Conservation (phyloP, 1,140 invertebrate species). For the Drosophila novamexicana region DNA sequence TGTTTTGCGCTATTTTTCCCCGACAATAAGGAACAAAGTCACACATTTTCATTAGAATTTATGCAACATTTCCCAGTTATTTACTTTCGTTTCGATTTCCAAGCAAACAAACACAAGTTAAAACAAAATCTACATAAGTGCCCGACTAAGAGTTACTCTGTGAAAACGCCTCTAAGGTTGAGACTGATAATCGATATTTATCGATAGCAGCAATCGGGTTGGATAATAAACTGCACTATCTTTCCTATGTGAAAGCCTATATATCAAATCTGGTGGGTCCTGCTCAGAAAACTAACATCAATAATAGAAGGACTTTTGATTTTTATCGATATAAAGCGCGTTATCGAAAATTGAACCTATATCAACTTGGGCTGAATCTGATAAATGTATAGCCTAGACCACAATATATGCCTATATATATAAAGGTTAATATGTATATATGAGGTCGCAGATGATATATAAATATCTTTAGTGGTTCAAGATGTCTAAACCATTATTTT, state of each 20-base stretch:
- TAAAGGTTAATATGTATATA: no score
- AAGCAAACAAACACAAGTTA: conserved; percentile 1
- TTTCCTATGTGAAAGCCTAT: no score
- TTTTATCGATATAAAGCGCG: neutral
- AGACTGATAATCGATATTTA: neutral
- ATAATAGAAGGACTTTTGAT: neutral
- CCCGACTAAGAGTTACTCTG: conserved; percentile 3
- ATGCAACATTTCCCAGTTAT: conserved; percentile 33
- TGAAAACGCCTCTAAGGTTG: neutral
- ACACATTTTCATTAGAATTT: conserved; percentile 40
- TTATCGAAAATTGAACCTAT: no score
- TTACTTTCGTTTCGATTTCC: conserved; percentile 27
- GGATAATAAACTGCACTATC: no score
- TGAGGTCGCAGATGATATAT: no score
- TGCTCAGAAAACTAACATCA: neutral
- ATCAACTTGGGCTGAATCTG: no score
- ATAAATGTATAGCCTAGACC: no score
- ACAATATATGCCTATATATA: no score
- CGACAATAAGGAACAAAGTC: conserved; percentile 21
- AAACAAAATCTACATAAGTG: neutral
- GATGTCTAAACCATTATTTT: no score
- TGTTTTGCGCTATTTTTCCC: conserved; percentile 32
- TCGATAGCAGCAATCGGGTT: neutral
- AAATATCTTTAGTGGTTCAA: no score
- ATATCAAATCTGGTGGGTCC: no score